Evolutionary conservation across 64 coral and sea anemone genomes (phyloP).

Genomic region (Actinia equina): DNA sequence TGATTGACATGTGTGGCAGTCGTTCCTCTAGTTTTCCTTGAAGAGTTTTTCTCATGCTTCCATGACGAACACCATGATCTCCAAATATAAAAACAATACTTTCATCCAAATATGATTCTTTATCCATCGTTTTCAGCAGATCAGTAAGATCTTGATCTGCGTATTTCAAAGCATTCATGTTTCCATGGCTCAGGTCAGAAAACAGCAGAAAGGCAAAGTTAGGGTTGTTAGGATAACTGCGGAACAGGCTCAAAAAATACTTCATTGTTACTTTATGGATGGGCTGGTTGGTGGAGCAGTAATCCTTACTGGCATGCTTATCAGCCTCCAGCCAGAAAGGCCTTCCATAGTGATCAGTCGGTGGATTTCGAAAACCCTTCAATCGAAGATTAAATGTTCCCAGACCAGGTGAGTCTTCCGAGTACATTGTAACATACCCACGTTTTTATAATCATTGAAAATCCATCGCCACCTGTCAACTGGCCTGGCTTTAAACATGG

Average conservation of each 20-base stretch:
- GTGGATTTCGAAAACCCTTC: slow-evolving; percentile 38
- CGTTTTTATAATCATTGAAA: slow-evolving; percentile 32
- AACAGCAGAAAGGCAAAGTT: slow-evolving; percentile 36
- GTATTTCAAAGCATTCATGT: slow-evolving; percentile 28
- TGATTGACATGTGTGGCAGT: slow-evolving; percentile 59
- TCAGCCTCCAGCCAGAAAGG: slow-evolving; percentile 37
- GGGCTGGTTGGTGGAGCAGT: background rate
- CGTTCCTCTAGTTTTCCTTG: slow-evolving; percentile 75
- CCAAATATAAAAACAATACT: slow-evolving; percentile 57
- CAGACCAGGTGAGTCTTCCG: slow-evolving; percentile 12
- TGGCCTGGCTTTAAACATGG: background rate
- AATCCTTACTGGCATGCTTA: background rate
- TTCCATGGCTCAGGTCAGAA: slow-evolving; percentile 19
- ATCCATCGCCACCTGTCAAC: slow-evolving; percentile 36
- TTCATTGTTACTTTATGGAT: slow-evolving; percentile 12
- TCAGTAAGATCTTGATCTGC: slow-evolving; percentile 32
- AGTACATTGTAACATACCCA: slow-evolving; percentile 49
- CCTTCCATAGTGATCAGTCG: slow-evolving; percentile 58
- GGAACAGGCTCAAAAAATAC: slow-evolving; percentile 12
- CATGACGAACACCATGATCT: slow-evolving; percentile 58
- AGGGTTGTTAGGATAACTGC: background rate
- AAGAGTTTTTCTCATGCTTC: slow-evolving; percentile 14
- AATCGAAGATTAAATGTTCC: slow-evolving; percentile 56
- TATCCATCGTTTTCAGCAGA: slow-evolving; percentile 17
- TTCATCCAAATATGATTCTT: slow-evolving; percentile 20